phyloP scores from a whole-genome alignment of 2,797 vertebrate genomes.

The Mormyrus proboscirostris region DNA sequence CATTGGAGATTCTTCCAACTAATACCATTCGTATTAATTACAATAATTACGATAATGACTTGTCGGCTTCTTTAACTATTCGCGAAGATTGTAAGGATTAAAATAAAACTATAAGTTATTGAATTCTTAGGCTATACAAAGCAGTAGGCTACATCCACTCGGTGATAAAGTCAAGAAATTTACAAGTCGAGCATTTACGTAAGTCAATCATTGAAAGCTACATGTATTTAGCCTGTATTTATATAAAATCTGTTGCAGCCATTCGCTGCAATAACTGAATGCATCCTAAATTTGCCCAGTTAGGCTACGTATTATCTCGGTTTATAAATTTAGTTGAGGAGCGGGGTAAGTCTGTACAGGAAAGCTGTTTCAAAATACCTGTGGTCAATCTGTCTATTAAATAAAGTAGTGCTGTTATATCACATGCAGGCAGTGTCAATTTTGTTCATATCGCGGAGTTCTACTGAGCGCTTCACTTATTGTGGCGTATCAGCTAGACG shows the following conservation, averaged over 20 bases:
- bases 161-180: background rate
- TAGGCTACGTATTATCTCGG: constrained; percentile 15
- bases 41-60: background rate
- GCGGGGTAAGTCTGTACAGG: background rate
- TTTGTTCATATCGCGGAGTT: background rate
- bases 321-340: constrained; percentile 14
- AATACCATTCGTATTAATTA: background rate
- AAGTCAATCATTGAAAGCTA: background rate
- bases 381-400: background rate
- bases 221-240: background rate
- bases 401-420: background rate
- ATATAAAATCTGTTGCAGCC: background rate
- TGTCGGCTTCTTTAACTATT: background rate
- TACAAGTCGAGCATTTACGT: background rate
- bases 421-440: background rate
- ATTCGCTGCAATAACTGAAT: background rate
- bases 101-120: background rate
- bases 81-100: background rate
- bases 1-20: background rate
- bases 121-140: background rate
- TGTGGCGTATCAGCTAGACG: background rate
- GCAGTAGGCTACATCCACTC: background rate
- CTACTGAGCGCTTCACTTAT: background rate
- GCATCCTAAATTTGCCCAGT: background rate
- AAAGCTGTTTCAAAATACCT: background rate